Conservation (phyloP, 2,888 invertebrate species). For the Cotesia congregata region DNA sequence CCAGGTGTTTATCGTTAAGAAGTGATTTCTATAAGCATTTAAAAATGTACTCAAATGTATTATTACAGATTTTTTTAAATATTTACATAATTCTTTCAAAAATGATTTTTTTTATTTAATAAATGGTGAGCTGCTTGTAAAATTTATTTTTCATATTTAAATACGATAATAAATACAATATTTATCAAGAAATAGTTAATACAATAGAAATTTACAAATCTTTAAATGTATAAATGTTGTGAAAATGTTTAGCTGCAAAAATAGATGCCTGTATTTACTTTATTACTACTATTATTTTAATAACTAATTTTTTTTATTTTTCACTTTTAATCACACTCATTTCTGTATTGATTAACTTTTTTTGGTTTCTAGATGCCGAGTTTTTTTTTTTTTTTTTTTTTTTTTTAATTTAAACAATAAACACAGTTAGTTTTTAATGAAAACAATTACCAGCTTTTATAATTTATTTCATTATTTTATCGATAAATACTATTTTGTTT, state of each 20-base stretch:
- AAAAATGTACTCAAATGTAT: conserved; percentile 15
- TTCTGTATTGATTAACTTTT: conserved; percentile 43
- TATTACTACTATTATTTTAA: conserved; percentile 41
- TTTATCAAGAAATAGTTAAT: not conserved
- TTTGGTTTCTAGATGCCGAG: conserved; percentile 67
- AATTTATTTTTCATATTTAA: not conserved
- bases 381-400: conserved; percentile 37
- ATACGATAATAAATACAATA: conserved; percentile 14
- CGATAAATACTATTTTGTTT: conserved; percentile 24
- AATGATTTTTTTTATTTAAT: not conserved
- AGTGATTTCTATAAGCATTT: conserved; percentile 26
- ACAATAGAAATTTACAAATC: conserved; percentile 54
- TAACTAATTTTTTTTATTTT: conserved; percentile 39
- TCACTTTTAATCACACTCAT: conserved; percentile 30
- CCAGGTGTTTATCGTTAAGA: conserved; percentile 20
- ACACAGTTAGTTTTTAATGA: not conserved
- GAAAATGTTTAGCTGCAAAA: conserved; percentile 65
- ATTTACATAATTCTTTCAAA: not conserved
- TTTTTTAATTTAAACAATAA: not conserved
- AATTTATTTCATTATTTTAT: conserved; percentile 20
- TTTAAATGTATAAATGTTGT: conserved; percentile 58
- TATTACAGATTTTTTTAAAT: not conserved
- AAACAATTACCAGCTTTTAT: conserved; percentile 18
- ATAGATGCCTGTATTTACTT: conserved; percentile 60
- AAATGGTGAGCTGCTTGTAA: not conserved